A percentile compares a stretch with the other conserved stretches of the same genome.
Conservation (phyloP, 2,113 vertebrate species). For the Lucifuga dentata region DNA sequence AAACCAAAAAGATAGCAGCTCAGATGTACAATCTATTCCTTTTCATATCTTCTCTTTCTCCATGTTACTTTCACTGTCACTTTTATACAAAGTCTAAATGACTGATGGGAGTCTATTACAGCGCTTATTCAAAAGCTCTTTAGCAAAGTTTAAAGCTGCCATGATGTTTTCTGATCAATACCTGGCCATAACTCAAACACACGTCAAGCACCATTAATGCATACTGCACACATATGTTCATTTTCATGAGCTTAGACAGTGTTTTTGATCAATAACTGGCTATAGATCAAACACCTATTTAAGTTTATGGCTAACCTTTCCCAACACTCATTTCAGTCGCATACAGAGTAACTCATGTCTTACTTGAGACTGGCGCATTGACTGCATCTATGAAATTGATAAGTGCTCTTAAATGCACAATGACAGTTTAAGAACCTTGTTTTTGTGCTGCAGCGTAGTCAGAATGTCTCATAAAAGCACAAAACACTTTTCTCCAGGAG, state of each 20-base stretch:
- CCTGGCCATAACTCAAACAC: conserved; percentile 72
- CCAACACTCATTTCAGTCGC: conserved; percentile 66
- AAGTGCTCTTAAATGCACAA: conserved; percentile 79
- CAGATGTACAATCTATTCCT: neutral
- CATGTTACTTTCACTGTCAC: conserved; percentile 15
- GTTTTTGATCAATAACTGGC: conserved; percentile 81
- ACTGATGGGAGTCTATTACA: conserved; percentile 60
- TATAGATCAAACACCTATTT: conserved; percentile 77
- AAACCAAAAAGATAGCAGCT: conserved; percentile 6
- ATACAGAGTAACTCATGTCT: conserved; percentile 65
- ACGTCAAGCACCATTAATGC: no score
- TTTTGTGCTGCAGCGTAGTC: conserved; percentile 58
- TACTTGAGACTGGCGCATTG: conserved; percentile 60
- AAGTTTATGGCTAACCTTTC: conserved; percentile 72
- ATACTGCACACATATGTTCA: conserved; percentile 48
- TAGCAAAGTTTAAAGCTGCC: conserved; percentile 71
- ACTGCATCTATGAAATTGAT: conserved; percentile 75
- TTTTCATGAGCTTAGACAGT: conserved; percentile 70
- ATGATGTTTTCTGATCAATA: conserved; percentile 75
- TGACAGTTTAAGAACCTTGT: conserved; percentile 80
- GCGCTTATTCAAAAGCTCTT: conserved; percentile 70
- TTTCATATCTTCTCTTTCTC: conserved; percentile 3
- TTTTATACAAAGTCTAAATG: conserved; percentile 58
- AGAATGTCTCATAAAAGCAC: conserved; percentile 65
- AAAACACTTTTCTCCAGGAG: conserved; percentile 56